These are phyloP conservation scores for Cataglyphis altisquamis DNA, from an alignment of 2,888 invertebrate species.

Conservation along the genomic window DNA sequence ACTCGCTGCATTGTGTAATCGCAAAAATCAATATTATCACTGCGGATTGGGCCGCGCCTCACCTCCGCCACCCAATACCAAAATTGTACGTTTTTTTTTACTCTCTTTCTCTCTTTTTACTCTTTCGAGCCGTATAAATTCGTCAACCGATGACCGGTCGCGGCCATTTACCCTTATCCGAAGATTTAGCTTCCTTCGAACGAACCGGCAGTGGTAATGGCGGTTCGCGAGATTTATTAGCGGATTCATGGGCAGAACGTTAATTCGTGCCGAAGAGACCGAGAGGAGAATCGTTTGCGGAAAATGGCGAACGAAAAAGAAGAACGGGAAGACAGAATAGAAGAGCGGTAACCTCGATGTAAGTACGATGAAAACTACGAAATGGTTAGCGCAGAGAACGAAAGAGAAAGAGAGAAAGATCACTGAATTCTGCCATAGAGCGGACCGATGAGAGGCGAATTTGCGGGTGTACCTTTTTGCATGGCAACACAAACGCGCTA, in stretches of 20 bases:
- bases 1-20: constrained; percentile 43
- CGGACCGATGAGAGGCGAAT: constrained; percentile 56
- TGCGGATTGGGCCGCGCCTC: constrained; percentile 32
- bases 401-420: background rate
- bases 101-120: background rate
- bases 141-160: constrained; percentile 68
- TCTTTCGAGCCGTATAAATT: constrained; percentile 64
- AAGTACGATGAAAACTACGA: background rate
- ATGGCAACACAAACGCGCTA: constrained; percentile 65
- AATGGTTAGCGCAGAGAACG: background rate
- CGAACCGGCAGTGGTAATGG: constrained; percentile 64
- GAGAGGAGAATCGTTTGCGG: constrained; percentile 41
- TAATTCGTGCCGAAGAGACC: constrained; percentile 72
- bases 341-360: constrained; percentile 11
- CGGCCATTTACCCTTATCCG: constrained; percentile 71
- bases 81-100: background rate
- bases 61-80: background rate
- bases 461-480: constrained; percentile 72
- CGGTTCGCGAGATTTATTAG: constrained; percentile 73
- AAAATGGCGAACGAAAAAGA: constrained; percentile 51
- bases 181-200: constrained; percentile 70
- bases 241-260: constrained; percentile 74
- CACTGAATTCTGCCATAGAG: constrained; percentile 13
- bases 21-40: constrained; percentile 55
- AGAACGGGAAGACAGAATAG: constrained; percentile 29